phyloP scores from a whole-genome alignment of 2,888 invertebrate genomes.

The Drosophila percnosoma region DNA sequence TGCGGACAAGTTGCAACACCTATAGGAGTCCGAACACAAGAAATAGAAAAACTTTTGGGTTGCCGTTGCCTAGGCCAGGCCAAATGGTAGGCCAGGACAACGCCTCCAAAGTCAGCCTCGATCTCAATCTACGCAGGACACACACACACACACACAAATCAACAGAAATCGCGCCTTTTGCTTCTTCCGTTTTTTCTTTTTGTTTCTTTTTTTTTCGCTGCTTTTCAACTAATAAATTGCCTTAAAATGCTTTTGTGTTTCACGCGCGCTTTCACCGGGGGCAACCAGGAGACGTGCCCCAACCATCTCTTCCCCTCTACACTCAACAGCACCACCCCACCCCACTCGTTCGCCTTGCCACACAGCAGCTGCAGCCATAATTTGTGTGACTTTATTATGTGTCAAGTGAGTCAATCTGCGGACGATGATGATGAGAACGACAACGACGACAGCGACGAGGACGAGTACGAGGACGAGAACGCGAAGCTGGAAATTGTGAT shows the following conservation, averaged over 20 bases:
- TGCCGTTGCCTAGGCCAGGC: constrained; percentile 20
- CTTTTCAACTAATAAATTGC: constrained; percentile 76
- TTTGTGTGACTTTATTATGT: constrained; percentile 80
- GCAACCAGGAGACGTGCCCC: constrained; percentile 38
- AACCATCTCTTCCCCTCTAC: background rate
- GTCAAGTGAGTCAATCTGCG: constrained; percentile 79
- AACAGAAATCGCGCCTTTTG: constrained; percentile 50
- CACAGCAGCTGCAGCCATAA: constrained; percentile 68
- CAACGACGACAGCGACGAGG: background rate
- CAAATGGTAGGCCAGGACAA: constrained; percentile 22
- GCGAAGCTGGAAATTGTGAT: constrained; percentile 30
- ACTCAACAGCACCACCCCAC: background rate
- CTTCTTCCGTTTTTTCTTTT: constrained; percentile 27
- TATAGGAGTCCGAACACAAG: constrained; percentile 19
- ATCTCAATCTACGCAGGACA: constrained; percentile 14
- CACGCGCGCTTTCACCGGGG: constrained; percentile 73
- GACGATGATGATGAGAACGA: constrained; percentile 45
- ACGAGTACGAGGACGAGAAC: background rate
- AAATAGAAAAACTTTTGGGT: constrained; percentile 30
- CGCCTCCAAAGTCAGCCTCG: constrained; percentile 44
- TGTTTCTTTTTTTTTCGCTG: constrained; percentile 16
- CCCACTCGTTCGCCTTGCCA: background rate
- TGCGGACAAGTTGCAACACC: constrained; percentile 74
- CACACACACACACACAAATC: background rate
- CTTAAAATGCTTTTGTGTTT: constrained; percentile 75